Base-by-base conservation (phyloP, 1,140 invertebrate species). In the Dendrolimus punctatus region DNA sequence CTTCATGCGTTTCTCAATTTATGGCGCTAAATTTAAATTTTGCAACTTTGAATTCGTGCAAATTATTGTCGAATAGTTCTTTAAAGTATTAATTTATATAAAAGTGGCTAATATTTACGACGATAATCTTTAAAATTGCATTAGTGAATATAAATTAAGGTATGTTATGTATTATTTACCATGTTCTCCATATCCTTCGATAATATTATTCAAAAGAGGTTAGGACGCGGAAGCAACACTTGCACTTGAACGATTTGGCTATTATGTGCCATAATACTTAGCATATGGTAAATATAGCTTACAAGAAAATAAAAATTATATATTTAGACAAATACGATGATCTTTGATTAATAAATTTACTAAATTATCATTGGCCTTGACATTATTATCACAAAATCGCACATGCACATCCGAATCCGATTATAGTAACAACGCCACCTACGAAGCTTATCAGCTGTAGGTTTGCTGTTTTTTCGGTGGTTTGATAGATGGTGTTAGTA, bases 21-120 rank as follows among this genome's bases (percentile, higher is more conserved):
- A 45, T 45, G 52, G 84, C 84, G 84, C 67, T 67, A 85, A 83
- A 82, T 87, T 85, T 71, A 73, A 87, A 87, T 73, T 81, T 77
- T 68, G 75, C 76, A 73, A 55, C 23, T n/a, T 37, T 3, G 38
- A 51, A 52, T 49, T 51, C 1, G 3, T 48, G 6, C 8, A 46
- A 48, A 52, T 8, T 6, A 38, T 42, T 10, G 23, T 50, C 8
- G n/a, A 50, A n/a, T 41, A 50, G 6, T 23, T 23, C 23, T 3
- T 23, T 3, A 23, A 23, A 23, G 23, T 23, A 23, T 23, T 23
- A 1, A 23, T 23, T 23, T 23, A 23, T 23, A 23, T 23, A 23
- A 23, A 23, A 23, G 3, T 3, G 3, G 23, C 3, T 23, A 23
- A 23, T 23, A 23, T 2, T 23, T 23, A 23, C 3, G 23, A 23